Conservation (phyloP, 2,797 vertebrate species). For the Gymnoscopelus braueri region DNA sequence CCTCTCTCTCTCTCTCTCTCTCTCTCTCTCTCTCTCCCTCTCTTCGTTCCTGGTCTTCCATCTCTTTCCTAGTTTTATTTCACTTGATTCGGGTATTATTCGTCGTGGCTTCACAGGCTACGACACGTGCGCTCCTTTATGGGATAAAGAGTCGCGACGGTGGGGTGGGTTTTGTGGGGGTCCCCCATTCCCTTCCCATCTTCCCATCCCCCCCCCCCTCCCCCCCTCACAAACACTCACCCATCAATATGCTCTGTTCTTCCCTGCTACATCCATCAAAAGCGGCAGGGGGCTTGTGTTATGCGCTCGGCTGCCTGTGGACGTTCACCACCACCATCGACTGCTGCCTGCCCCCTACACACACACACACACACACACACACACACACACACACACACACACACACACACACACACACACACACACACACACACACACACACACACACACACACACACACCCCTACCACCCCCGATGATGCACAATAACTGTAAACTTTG, state of each 20-base stretch:
- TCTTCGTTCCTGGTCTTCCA: no score
- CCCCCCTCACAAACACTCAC: conserved; percentile 12
- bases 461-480: no score
- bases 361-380: conserved; percentile 66
- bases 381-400: conserved; percentile 65
- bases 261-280: conserved; percentile 62
- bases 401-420: conserved; percentile 68
- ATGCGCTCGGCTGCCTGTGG: conserved; percentile 55
- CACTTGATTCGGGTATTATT: no score
- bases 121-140: no score
- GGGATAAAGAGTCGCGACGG: no score
- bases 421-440: conserved; percentile 67
- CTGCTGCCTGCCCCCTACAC: conserved; percentile 48
- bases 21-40: not conserved
- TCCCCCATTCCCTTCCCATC: not conserved
- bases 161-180: no score
- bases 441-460: conserved; percentile 69
- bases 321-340: conserved; percentile 36
- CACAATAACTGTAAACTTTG: conserved; percentile 69
- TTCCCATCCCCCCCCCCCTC: conserved; percentile 33
- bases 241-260: conserved; percentile 59
- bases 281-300: conserved; percentile 51
- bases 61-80: no score
- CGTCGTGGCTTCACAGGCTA: no score
- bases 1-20: not conserved